phyloP scores from a whole-genome alignment of 2,888 invertebrate genomes.

The Tuberolachnus salignus region DNA sequence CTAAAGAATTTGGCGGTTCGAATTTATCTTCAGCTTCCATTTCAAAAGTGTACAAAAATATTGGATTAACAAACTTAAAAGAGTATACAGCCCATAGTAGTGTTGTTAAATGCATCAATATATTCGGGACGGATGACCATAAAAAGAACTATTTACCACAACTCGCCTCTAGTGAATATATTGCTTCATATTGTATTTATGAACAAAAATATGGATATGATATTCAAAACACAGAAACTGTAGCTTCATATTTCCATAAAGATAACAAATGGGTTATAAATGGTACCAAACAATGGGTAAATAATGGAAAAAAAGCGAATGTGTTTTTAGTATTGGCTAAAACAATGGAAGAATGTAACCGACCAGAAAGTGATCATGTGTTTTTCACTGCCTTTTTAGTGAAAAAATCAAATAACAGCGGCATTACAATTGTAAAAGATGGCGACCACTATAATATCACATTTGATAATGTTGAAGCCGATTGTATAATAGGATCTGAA shows the following conservation, averaged over 20 bases:
- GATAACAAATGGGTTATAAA: conserved; percentile 43
- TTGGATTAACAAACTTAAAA: neutral
- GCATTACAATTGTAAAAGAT: neutral
- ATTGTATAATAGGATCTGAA: conserved; percentile 34
- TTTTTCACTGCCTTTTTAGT: conserved; percentile 47
- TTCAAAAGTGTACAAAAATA: conserved; percentile 12
- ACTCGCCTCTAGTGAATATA: conserved; percentile 44
- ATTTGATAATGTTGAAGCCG: conserved; percentile 34
- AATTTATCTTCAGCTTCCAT: conserved; percentile 13
- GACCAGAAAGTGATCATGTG: conserved; percentile 19
- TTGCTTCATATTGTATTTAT: conserved; percentile 30
- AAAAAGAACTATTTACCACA: conserved; percentile 28
- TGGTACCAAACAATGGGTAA: conserved; percentile 45
- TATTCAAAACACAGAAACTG: conserved; percentile 24
- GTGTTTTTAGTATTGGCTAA: conserved; percentile 41
- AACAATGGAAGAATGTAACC: conserved; percentile 53
- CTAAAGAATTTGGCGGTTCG: conserved; percentile 37
- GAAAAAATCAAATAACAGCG: neutral
- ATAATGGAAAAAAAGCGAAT: conserved; percentile 34
- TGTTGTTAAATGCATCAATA: conserved; percentile 21
- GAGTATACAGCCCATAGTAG: neutral
- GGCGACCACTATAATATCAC: neutral
- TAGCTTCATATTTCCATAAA: conserved; percentile 5
- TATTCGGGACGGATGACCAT: conserved; percentile 18
- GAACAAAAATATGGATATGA: conserved; percentile 41